Evolutionary conservation across 2,797 vertebrate genomes (phyloP), one percentile per base, ranked within the genome.

Genomic region (Tapirus indicus): DNA sequence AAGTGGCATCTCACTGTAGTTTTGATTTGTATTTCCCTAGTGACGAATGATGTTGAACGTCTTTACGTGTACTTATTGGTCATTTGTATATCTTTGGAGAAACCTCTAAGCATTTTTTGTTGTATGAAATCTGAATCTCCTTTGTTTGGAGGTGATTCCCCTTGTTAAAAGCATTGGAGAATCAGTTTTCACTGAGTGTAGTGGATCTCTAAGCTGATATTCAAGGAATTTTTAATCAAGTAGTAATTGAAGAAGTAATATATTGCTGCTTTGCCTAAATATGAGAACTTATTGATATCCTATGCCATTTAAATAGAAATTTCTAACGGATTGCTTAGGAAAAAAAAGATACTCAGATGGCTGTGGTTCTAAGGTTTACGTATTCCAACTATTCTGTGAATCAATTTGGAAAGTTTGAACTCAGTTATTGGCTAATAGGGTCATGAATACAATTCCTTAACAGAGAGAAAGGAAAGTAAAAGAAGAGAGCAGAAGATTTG

Each of bases 231-330:
- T 80, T 90, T 91, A 66, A 52, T 58, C 47, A 74, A 72, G 49
- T 35, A 71, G 17, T 88, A 85, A 18, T 84, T 71, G 47, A 91
- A 79, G 47, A 80, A 94, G 49, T 74, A 77, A 87, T 62, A 71
- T 91, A 82, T 94, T 82, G 13, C 56, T 79, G 18, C 54, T 88
- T 79, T 52, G 54, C 32, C 47, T 72, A 72, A 83, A 77, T 95
- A 44, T 35, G 38, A 72, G 88, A 72, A 60, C 41, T 38, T 88
- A 35, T 6, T 52, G 14, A n/a, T 72, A 72, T 64, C 66, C 86
- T 75, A 68, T 25, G 18, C 41, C 47, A n/a, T 35, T 52, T 60
- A 79, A 72, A 29, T 77, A 38, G 69, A 84, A 52, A 82, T 86
- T 80, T 90, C 25, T 75, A 82, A 41, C 10, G 13, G 25, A n/a